Evolutionary conservation across 2,113 vertebrate genomes (phyloP).

Genomic region (Mystacornis crossleyi): DNA sequence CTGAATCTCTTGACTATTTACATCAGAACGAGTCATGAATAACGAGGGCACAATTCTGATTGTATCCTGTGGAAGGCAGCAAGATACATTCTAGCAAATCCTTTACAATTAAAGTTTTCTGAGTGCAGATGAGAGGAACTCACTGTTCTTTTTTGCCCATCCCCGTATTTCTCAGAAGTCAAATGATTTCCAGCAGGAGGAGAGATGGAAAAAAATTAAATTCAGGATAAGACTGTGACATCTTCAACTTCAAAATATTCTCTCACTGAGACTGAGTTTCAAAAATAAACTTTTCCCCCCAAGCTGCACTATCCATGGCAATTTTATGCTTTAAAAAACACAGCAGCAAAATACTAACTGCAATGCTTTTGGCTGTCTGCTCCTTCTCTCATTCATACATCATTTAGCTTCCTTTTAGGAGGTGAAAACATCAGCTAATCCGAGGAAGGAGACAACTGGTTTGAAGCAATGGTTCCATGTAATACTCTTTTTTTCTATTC

Average conservation of each 20-base stretch:
- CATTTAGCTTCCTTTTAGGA: slow-evolving; percentile 5
- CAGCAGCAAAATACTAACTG: not conserved
- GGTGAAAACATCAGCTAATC: slow-evolving; percentile 11
- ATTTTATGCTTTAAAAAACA: slow-evolving; percentile 1
- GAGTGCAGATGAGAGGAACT: not conserved
- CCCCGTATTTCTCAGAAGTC: not conserved
- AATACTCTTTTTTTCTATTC: not conserved
- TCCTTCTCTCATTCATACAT: not conserved
- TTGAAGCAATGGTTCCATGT: not conserved
- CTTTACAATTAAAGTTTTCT: not conserved
- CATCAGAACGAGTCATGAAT: not conserved
- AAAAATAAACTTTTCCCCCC: not conserved
- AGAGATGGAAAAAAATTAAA: not conserved
- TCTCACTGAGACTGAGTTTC: not conserved
- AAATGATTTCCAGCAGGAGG: not conserved
- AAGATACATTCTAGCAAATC: not conserved
- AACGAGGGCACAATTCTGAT: not conserved
- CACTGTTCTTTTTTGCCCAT: not conserved
- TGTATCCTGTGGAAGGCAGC: not conserved
- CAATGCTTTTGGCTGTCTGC: not conserved
- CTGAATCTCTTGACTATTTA: not conserved
- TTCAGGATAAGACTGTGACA: not conserved
- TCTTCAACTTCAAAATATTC: not conserved
- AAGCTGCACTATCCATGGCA: not conserved
- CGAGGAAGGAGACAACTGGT: not conserved